Conservation (phyloP, 2,113 vertebrate genomes). For the Alligator mississippiensis region DNA sequence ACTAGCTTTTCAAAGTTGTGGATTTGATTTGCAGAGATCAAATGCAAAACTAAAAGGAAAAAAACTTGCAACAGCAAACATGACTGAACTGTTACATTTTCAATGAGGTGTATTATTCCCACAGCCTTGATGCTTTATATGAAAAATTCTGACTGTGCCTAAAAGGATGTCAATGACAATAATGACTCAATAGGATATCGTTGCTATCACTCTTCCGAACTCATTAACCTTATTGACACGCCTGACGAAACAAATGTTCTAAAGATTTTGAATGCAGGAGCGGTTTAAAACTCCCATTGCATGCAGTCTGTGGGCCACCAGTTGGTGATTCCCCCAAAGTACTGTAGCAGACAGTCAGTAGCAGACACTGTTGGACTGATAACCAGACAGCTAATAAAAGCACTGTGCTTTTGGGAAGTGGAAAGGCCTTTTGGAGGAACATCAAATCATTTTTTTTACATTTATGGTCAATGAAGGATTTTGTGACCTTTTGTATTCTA, state of each 20-base stretch:
- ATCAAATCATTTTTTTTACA: neutral
- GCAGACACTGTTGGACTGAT: neutral
- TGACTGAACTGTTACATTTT: neutral
- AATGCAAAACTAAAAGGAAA: accelerated
- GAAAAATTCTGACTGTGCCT: neutral
- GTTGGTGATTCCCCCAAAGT: neutral
- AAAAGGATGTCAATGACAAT: neutral
- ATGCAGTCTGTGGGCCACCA: neutral
- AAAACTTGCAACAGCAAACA: neutral
- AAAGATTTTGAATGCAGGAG: neutral
- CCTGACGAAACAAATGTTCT: neutral
- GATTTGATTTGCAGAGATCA: neutral
- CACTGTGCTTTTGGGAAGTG: neutral
- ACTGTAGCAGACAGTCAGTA: neutral
- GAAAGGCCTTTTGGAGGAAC: neutral
- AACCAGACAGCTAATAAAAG: neutral
- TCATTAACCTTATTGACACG: accelerated
- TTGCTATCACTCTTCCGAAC: neutral
- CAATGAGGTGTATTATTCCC: neutral
- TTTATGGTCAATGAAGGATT: neutral
- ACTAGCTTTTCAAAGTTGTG: neutral
- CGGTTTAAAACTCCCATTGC: neutral
- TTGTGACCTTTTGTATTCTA: neutral
- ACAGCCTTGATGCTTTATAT: neutral
- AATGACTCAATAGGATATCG: neutral